These are phyloP conservation scores for Nestor notabilis DNA, from an alignment of 2,113 vertebrate species.

Conservation along the genomic window DNA sequence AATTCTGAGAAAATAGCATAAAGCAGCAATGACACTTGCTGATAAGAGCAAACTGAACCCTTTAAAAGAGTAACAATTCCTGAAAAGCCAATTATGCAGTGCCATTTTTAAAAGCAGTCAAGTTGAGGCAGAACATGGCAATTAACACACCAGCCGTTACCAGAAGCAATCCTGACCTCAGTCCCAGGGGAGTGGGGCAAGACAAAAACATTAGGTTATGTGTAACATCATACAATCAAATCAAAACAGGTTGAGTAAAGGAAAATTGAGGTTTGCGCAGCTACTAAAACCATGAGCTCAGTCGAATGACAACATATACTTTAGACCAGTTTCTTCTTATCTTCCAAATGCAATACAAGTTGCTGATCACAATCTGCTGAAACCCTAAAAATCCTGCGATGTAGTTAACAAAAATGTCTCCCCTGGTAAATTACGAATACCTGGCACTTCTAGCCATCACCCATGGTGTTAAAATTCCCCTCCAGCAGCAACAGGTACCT, in stretches of 20 bases:
- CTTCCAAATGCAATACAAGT: background rate
- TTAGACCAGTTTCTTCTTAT: background rate
- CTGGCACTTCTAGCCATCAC: background rate
- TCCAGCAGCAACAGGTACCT: background rate
- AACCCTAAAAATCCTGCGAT: background rate
- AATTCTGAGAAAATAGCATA: background rate
- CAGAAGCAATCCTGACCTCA: background rate
- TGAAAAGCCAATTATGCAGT: background rate
- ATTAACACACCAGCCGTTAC: background rate
- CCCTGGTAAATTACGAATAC: background rate
- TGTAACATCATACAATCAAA: background rate
- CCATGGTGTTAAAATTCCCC: background rate
- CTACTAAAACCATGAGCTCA: background rate
- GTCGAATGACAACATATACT: background rate
- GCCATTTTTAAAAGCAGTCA: background rate
- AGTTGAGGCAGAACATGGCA: background rate
- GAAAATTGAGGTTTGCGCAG: background rate
- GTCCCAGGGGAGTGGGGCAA: background rate
- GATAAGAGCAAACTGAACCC: background rate
- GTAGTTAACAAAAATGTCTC: background rate
- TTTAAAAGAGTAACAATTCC: background rate
- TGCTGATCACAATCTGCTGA: background rate
- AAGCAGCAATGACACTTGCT: background rate
- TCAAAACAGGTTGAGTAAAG: background rate
- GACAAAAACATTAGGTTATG: background rate